A percentile compares a stretch with the other conserved stretches of the same genome.
These are phyloP conservation scores for Elysia crispata DNA, from an alignment of 2,888 invertebrate species.

Conservation along the genomic window DNA sequence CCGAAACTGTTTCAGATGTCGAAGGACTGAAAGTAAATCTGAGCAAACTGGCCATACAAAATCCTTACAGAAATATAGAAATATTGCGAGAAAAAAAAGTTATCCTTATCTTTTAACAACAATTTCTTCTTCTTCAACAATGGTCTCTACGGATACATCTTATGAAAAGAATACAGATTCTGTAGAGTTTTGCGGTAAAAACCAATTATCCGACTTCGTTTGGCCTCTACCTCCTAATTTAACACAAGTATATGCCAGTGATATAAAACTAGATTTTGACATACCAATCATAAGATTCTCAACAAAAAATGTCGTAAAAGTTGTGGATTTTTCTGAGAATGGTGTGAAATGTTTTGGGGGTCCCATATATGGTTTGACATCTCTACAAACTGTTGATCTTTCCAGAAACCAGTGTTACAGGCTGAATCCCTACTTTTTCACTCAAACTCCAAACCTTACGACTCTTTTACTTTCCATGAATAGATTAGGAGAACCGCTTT, in stretches of 20 bases:
- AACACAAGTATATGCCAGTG: background rate
- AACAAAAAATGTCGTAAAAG: background rate
- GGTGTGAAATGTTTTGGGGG: background rate
- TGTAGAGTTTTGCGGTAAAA: too few relatives aligned
- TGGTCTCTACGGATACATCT: too few relatives aligned
- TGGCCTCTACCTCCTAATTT: background rate
- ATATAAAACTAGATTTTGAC: background rate
- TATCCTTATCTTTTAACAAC: background rate
- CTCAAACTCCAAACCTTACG: background rate
- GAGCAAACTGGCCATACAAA: too few relatives aligned
- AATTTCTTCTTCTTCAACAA: too few relatives aligned
- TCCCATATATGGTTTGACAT: background rate
- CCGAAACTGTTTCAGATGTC: too few relatives aligned
- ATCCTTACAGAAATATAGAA: too few relatives aligned
- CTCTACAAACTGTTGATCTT: background rate
- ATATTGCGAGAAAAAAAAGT: too few relatives aligned
- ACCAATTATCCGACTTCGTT: background rate
- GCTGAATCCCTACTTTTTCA: background rate
- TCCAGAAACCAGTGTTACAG: background rate
- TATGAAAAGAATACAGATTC: too few relatives aligned
- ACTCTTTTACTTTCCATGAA: background rate
- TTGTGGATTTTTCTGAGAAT: background rate
- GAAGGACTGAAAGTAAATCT: too few relatives aligned
- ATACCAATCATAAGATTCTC: background rate
- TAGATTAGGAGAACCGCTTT: background rate